Conservation (phyloP, 2,888 invertebrate species). For the Folsomia candida region DNA sequence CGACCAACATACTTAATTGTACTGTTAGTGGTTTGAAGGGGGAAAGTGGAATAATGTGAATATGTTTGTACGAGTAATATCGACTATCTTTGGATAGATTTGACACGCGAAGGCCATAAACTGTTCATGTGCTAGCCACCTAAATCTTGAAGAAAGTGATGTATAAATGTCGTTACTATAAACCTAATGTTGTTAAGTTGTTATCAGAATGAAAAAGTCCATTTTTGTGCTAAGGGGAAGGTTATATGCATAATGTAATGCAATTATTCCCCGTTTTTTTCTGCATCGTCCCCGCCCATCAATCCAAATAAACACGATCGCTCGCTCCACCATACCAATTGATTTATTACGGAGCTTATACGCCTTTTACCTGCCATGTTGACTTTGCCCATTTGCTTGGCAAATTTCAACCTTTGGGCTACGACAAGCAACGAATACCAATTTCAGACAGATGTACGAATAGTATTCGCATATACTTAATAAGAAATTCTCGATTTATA, state of each 20-base stretch:
- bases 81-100: too few species aligned
- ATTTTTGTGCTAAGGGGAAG: too few species aligned
- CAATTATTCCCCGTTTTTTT: conserved; percentile 1
- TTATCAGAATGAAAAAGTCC: neutral
- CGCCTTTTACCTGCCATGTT: neutral
- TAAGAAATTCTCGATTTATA: too few species aligned
- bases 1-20: too few species aligned
- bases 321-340: neutral
- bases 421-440: neutral
- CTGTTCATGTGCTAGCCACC: too few species aligned
- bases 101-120: too few species aligned
- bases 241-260: conserved; percentile 4
- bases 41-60: too few species aligned
- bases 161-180: too few species aligned
- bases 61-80: too few species aligned
- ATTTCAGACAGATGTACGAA: neutral
- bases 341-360: neutral
- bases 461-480: too few species aligned
- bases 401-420: neutral
- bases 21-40: too few species aligned
- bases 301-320: conserved; percentile 1
- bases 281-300: conserved; percentile 5
- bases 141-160: too few species aligned
- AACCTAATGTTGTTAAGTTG: neutral
- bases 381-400: neutral